Percentiles rank a stretch among this genome's conserved stretches.
Conservation (phyloP, 2,113 vertebrate genomes). For the Anoura caudifer region DNA sequence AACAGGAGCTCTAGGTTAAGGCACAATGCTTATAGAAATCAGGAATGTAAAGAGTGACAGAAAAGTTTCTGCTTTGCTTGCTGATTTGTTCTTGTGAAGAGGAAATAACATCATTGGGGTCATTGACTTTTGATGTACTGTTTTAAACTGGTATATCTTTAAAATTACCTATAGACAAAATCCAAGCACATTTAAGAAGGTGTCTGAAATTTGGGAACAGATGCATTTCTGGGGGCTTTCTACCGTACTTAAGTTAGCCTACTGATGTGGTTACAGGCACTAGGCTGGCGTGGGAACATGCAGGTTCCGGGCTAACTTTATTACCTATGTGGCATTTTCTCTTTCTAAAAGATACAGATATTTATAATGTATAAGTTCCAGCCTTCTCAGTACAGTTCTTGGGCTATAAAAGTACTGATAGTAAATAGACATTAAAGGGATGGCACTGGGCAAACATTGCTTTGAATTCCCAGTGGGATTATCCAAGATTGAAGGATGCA, state of each 20-base stretch:
- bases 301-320: background rate
- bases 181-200: background rate
- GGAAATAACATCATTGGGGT: background rate
- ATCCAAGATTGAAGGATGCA: background rate
- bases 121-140: background rate
- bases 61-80: background rate
- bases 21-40: slow-evolving; percentile 13
- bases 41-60: background rate
- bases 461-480: background rate
- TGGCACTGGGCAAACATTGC: background rate
- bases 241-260: background rate
- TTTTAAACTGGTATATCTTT: background rate
- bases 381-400: background rate
- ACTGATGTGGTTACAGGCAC: background rate
- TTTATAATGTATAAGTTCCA: background rate
- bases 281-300: background rate
- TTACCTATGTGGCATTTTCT: background rate
- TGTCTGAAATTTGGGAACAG: background rate
- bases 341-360: slow-evolving; percentile 3
- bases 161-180: background rate
- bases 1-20: background rate
- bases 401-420: background rate
- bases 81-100: slow-evolving; percentile 22
- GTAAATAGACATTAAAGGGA: slow-evolving; percentile 9
- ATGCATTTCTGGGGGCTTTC: background rate